Evolutionary conservation across 1,140 invertebrate genomes (phyloP).

Genomic region (Coptotermes formosanus): DNA sequence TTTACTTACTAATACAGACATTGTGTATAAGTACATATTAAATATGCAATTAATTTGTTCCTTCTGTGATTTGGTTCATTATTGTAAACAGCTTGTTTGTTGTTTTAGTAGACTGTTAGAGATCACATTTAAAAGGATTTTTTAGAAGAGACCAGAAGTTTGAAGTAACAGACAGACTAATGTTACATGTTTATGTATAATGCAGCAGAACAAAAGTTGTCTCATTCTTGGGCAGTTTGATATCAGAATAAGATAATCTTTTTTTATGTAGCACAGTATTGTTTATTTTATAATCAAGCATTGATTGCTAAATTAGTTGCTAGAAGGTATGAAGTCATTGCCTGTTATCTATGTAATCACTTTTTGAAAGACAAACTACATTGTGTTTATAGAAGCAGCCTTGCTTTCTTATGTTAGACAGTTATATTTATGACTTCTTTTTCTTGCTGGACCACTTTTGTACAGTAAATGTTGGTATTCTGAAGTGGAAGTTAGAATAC

Average conservation of each 20-base stretch:
- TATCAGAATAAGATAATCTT: not conserved
- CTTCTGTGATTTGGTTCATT: not conserved
- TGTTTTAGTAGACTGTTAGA: not conserved
- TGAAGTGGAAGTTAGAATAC: too few relatives aligned
- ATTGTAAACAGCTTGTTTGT: not conserved
- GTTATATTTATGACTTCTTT: too few relatives aligned
- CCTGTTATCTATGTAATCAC: not conserved
- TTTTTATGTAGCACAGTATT: not conserved
- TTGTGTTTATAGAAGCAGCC: not conserved
- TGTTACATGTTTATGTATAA: constrained; percentile 2
- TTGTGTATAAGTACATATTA: not conserved
- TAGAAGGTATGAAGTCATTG: not conserved
- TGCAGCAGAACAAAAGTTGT: not conserved
- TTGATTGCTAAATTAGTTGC: not conserved
- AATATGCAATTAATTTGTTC: not conserved
- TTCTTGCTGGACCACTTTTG: too few relatives aligned
- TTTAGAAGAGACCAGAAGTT: not conserved
- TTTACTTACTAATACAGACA: constrained; percentile 14
- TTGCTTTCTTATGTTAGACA: not conserved
- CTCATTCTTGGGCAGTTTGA: not conserved
- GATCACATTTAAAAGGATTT: not conserved
- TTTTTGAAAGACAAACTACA: not conserved
- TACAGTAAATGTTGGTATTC: too few relatives aligned
- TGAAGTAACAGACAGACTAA: not conserved
- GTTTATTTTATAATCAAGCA: constrained; percentile 2